phyloP scores from a whole-genome alignment of 2,113 vertebrate species.

The Erythrocercus mccallii region DNA sequence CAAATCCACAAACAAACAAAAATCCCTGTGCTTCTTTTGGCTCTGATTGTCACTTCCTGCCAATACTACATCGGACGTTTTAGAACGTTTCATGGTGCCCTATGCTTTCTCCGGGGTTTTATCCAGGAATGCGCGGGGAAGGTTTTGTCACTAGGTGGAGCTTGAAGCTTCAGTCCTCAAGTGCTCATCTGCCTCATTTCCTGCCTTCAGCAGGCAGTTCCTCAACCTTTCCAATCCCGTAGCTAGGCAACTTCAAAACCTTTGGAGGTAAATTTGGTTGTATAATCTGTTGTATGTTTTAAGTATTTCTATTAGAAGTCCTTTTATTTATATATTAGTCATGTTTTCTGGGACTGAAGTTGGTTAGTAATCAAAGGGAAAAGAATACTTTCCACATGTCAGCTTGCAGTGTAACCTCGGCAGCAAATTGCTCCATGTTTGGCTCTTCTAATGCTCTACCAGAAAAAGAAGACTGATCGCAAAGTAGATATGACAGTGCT shows the following conservation, averaged over 20 bases:
- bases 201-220: constrained; percentile 5
- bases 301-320: not conserved
- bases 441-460: not conserved
- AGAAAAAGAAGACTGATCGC: not conserved
- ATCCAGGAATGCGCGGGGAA: not conserved
- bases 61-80: not conserved
- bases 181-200: not conserved
- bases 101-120: not conserved
- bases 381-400: constrained; percentile 29
- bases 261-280: constrained; percentile 47
- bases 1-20: not conserved
- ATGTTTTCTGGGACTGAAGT: constrained; percentile 41
- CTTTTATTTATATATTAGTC: constrained; percentile 39
- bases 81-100: not conserved
- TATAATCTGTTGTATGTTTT: constrained; percentile 40
- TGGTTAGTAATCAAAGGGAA: constrained; percentile 51
- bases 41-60: not conserved
- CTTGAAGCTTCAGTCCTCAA: not conserved
- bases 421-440: constrained; percentile 2
- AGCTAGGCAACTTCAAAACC: constrained; percentile 58
- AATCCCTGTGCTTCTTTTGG: not conserved
- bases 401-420: not conserved
- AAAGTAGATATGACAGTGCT: not conserved
- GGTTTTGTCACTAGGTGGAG: constrained; percentile 52
- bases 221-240: constrained; percentile 35